Percentiles rank a stretch among this genome's conserved stretches.
Evolutionary conservation across 2,113 vertebrate genomes (phyloP).

Genomic region (Azemiops feae): DNA sequence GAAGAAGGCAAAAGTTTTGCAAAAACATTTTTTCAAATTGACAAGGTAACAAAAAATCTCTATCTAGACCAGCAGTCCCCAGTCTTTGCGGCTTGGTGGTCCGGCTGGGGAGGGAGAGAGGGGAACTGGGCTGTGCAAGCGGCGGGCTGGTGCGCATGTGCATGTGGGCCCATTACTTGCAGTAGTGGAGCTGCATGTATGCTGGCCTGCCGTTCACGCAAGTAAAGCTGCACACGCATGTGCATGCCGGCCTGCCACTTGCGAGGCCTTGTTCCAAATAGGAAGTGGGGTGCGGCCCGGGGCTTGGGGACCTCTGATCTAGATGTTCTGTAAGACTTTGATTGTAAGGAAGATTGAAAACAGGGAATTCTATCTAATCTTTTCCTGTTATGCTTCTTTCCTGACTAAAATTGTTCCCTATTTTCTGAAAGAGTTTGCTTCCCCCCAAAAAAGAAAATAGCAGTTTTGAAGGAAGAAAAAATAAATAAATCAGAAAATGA

Average conservation of each 20-base stretch:
- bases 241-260: too few species aligned
- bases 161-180: background rate
- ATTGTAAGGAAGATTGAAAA: background rate
- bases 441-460: background rate
- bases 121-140: background rate
- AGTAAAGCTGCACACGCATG: too few species aligned
- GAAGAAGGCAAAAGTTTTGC: background rate
- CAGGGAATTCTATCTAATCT: background rate
- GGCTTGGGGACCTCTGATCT: background rate
- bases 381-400: background rate
- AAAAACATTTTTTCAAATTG: background rate
- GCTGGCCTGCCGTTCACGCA: background rate
- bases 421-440: background rate
- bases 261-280: too few species aligned
- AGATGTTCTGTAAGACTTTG: background rate
- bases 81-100: background rate
- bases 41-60: background rate
- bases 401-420: background rate
- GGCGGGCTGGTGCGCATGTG: too few species aligned
- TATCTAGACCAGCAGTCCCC: background rate
- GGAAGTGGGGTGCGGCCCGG: background rate
- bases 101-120: background rate
- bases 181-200: background rate
- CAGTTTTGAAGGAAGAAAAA: background rate
- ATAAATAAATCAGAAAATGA: background rate